Evolutionary conservation across 2,113 vertebrate species (phyloP).

Genomic region (Equus quagga): DNA sequence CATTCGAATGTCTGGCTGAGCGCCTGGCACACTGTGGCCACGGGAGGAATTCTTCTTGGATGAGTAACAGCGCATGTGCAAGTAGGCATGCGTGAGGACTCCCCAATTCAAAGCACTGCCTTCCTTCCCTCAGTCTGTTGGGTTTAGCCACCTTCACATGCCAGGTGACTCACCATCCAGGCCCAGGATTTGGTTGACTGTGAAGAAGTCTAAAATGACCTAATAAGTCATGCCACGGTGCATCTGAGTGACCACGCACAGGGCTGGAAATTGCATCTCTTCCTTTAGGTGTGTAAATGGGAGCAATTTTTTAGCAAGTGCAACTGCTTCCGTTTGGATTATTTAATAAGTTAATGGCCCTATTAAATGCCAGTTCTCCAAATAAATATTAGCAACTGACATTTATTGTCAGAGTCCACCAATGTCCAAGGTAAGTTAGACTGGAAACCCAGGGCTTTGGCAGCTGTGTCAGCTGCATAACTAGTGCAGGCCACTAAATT

Average conservation of each 20-base stretch:
- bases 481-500: background rate
- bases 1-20: background rate
- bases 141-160: background rate
- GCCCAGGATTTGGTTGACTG: background rate
- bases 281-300: background rate
- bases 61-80: background rate
- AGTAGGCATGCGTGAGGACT: background rate
- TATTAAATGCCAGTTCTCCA: background rate
- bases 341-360: background rate
- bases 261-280: background rate
- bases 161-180: background rate
- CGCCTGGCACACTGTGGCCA: background rate
- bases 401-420: background rate
- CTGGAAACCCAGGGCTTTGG: rapidly evolving
- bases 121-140: background rate
- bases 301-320: background rate
- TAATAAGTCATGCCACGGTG: background rate
- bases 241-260: background rate
- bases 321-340: background rate
- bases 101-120: background rate
- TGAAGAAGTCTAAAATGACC: background rate
- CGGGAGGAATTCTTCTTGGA: background rate
- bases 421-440: background rate
- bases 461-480: background rate
- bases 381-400: background rate